Conservation (phyloP, 2,797 vertebrate species). For the Morelia viridis region DNA sequence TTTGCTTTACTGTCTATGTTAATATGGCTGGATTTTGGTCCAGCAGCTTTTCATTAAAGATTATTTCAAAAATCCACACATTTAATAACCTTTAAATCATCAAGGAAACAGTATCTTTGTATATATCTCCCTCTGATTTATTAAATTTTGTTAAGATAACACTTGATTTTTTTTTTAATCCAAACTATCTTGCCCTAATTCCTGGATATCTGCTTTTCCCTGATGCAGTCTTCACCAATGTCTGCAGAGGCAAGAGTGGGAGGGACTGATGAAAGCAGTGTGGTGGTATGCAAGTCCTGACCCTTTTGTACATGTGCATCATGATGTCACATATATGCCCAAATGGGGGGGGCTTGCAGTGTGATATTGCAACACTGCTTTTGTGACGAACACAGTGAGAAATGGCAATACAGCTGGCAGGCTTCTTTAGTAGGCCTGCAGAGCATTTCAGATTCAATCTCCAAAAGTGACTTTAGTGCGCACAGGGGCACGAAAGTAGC, state of each 20-base stretch:
- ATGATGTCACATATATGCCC: not conserved
- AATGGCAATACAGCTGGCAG: not conserved
- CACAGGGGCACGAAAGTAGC: not conserved
- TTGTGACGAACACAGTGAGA: not conserved
- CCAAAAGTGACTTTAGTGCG: not conserved
- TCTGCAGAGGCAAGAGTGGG: not conserved
- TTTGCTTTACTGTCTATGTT: not conserved
- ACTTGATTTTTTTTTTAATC: not conserved
- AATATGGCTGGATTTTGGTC: not conserved
- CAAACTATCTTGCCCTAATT: not conserved
- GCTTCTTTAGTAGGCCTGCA: not conserved
- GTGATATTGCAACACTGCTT: not conserved
- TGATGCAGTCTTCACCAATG: not conserved
- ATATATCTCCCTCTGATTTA: not conserved
- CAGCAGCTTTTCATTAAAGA: not conserved
- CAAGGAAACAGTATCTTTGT: not conserved
- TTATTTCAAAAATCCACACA: not conserved
- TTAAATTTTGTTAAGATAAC: not conserved
- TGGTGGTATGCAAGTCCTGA: not conserved
- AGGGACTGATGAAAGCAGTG: not conserved
- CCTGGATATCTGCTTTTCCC: not conserved
- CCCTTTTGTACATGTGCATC: not conserved
- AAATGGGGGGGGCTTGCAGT: not conserved
- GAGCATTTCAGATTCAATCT: not conserved
- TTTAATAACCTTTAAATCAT: not conserved